phyloP scores from a whole-genome alignment of 2,888 invertebrate species.

The Anthophora plumipes region DNA sequence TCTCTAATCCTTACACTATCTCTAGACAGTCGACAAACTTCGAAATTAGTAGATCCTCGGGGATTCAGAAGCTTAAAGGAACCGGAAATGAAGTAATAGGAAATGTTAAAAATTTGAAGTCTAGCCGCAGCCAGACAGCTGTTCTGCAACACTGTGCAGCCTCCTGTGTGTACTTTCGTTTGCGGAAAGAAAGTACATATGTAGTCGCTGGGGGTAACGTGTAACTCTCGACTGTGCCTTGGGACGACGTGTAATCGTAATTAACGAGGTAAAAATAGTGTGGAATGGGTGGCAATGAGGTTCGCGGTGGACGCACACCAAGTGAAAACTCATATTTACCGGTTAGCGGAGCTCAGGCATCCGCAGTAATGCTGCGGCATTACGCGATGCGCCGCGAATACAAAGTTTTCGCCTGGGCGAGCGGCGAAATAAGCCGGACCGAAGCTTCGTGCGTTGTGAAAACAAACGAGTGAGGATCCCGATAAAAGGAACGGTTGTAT shows the following conservation, averaged over 20 bases:
- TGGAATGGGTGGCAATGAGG: constrained; percentile 39
- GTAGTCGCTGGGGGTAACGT: constrained; percentile 5
- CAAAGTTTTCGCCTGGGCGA: constrained; percentile 43
- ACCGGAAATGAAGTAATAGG: no score
- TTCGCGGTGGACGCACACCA: constrained; percentile 61
- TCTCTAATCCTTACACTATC: no score
- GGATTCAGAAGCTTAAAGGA: no score
- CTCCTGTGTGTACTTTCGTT: neutral
- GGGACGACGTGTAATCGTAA: constrained; percentile 77
- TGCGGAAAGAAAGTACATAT: constrained; percentile 26
- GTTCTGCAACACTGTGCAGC: no score
- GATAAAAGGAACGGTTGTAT: constrained; percentile 50
- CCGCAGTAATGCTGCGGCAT: constrained; percentile 77
- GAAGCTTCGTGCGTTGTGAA: constrained; percentile 34
- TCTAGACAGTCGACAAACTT: no score
- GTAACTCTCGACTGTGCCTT: constrained; percentile 54
- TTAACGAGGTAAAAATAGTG: constrained; percentile 77
- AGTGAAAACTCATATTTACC: constrained; percentile 81
- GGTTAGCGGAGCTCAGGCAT: constrained; percentile 79
- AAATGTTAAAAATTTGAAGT: no score
- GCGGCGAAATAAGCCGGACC: constrained; percentile 63
- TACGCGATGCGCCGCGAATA: constrained; percentile 75
- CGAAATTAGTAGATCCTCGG: no score
- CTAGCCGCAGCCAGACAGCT: no score
- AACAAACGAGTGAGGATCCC: constrained; percentile 63